Evolutionary conservation across 2,797 vertebrate species (phyloP).

Genomic region (Poecilia velifera): DNA sequence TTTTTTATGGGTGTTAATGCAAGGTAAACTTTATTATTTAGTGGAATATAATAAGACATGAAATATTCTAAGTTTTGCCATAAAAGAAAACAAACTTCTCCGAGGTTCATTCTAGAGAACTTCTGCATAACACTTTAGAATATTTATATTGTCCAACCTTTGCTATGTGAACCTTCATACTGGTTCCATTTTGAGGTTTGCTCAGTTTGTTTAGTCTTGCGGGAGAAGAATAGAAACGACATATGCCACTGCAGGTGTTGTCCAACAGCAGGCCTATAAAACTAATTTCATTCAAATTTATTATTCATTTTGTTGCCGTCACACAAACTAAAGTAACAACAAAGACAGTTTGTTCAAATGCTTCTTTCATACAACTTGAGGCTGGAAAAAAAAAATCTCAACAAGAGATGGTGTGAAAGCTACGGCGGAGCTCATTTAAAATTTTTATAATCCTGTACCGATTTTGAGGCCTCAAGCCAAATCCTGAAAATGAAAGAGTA

Average conservation of each 20-base stretch:
- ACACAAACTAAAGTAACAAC: conserved; percentile 25
- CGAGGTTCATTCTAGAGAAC: background rate
- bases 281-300: conserved; percentile 47
- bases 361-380: conserved; percentile 7
- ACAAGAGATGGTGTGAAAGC: background rate
- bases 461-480: background rate
- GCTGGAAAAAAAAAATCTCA: conserved; percentile 7
- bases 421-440: background rate
- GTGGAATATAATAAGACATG: background rate
- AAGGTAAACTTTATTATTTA: background rate
- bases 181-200: conserved; percentile 30
- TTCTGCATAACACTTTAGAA: background rate
- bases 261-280: conserved; percentile 46
- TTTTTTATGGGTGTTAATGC: no score
- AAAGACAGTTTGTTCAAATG: conserved; percentile 10
- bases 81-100: background rate
- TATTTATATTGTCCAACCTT: background rate
- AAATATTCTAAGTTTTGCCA: background rate
- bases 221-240: conserved; percentile 25
- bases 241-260: conserved; percentile 62
- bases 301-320: conserved; percentile 16
- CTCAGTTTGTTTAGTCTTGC: conserved; percentile 35
- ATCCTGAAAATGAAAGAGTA: background rate
- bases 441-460: background rate
- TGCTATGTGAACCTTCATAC: conserved; percentile 30